A percentile compares a stretch with the other conserved stretches of the same genome.
phyloP scores from a whole-genome alignment of 23 tunicate genomes.

The Halocynthia aurantium region DNA sequence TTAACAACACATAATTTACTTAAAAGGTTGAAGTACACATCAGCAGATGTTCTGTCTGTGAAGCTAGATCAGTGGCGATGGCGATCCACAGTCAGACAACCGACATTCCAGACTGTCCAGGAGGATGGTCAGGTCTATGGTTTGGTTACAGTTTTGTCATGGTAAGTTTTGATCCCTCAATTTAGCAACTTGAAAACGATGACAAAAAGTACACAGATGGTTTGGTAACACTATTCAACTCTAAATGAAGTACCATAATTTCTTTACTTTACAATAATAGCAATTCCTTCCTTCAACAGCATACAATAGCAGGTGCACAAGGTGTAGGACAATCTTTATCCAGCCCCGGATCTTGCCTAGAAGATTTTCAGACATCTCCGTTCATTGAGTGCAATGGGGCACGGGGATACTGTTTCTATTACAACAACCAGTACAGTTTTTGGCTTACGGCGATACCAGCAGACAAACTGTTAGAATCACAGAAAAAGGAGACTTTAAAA shows the following conservation, averaged over 20 bases:
- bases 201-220: too few relatives aligned
- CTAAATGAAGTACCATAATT: too few relatives aligned
- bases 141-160: conserved; percentile 93
- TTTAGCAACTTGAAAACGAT: too few relatives aligned
- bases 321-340: conserved; percentile 84
- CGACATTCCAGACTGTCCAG: conserved; percentile 64
- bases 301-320: conserved; percentile 88
- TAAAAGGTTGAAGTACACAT: conserved; percentile 68
- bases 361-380: conserved; percentile 92
- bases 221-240: too few relatives aligned
- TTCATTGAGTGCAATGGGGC: conserved; percentile 94
- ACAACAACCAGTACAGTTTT: conserved; percentile 84
- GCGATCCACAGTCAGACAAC: conserved; percentile 90
- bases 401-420: conserved; percentile 75
- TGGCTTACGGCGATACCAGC: conserved; percentile 64
- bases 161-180: conserved; percentile 26
- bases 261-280: too few relatives aligned
- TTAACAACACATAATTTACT: neutral
- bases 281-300: conserved; percentile 33
- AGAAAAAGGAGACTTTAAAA: conserved; percentile 50
- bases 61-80: conserved; percentile 52
- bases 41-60: conserved; percentile 95
- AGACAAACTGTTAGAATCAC: conserved; percentile 50
- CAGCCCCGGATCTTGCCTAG: conserved; percentile 89
- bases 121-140: conserved; percentile 92